Evolutionary conservation across 2,888 invertebrate genomes (phyloP).

Genomic region (Acronicta aceris): DNA sequence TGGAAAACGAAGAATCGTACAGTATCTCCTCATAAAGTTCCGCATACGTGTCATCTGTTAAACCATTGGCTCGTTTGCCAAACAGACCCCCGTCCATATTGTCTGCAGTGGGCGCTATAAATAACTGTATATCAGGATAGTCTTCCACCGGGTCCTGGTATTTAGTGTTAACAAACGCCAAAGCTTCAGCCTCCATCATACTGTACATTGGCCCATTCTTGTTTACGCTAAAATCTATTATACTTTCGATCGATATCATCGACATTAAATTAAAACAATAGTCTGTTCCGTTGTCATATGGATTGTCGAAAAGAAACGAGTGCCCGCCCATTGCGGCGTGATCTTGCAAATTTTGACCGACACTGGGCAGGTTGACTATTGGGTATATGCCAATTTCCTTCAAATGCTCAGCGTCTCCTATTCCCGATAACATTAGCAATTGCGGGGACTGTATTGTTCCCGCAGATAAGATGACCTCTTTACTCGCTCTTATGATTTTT

Average conservation of each 20-base stretch:
- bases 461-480: conserved; percentile 95
- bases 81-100: conserved; percentile 94
- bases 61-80: conserved; percentile 91
- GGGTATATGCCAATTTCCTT: conserved; percentile 90
- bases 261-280: conserved; percentile 92
- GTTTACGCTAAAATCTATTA: conserved; percentile 90
- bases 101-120: conserved; percentile 93
- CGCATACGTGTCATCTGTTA: conserved; percentile 91
- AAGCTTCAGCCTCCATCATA: conserved; percentile 93
- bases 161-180: conserved; percentile 94
- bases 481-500: conserved; percentile 89
- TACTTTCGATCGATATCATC: conserved; percentile 89
- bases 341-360: conserved; percentile 95
- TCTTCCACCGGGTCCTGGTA: conserved; percentile 91
- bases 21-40: conserved; percentile 92
- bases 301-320: conserved; percentile 92
- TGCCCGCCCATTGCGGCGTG: conserved; percentile 95
- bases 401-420: conserved; percentile 92
- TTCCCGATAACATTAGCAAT: conserved; percentile 95
- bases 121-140: conserved; percentile 94
- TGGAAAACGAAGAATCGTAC: conserved; percentile 91
- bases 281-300: conserved; percentile 86
- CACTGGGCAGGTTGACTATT: conserved; percentile 91
- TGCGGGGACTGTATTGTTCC: conserved; percentile 96
- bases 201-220: conserved; percentile 92